Percentiles rank a stretch among this genome's conserved stretches.
These are phyloP conservation scores for Plectropomus leopardus DNA, from an alignment of 2,113 vertebrate genomes.

Conservation along the genomic window DNA sequence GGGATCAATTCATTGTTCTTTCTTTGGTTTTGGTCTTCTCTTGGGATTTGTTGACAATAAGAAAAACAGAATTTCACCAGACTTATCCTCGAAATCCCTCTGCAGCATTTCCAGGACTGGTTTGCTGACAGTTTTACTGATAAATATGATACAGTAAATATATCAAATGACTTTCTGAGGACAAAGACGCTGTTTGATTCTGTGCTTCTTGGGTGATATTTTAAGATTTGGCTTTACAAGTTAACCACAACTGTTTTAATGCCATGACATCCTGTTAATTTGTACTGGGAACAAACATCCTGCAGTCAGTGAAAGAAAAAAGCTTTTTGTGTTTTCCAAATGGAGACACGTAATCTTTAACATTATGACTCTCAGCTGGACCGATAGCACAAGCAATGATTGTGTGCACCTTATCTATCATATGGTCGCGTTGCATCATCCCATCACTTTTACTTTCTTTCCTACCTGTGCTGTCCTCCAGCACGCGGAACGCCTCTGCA, in stretches of 20 bases:
- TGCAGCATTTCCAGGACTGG: not conserved
- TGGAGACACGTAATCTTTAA: conserved; percentile 35
- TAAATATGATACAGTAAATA: not conserved
- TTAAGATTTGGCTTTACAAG: not conserved
- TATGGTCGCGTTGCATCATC: conserved; percentile 4
- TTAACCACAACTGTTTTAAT: not conserved
- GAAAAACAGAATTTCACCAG: not conserved
- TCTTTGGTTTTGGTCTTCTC: not conserved
- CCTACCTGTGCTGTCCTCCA: conserved; percentile 24
- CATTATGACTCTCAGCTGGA: conserved; percentile 5
- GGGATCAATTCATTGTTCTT: not conserved
- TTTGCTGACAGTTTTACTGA: not conserved
- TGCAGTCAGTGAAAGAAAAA: not conserved
- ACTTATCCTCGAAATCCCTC: not conserved
- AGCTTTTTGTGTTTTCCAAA: not conserved
- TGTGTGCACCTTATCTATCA: not conserved
- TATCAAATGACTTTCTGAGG: conserved; percentile 14
- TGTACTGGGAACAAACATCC: not conserved
- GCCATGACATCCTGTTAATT: conserved; percentile 26
- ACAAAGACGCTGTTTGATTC: conserved; percentile 13
- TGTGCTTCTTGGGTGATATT: not conserved
- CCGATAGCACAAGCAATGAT: not conserved
- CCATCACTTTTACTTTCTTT: conserved; percentile 33
- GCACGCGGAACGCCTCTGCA: conserved; percentile 10
- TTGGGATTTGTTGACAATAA: not conserved